A percentile compares a stretch with the other conserved stretches of the same genome.
Evolutionary conservation across 2,797 vertebrate species (phyloP).

Genomic region (Muscicapa striata): DNA sequence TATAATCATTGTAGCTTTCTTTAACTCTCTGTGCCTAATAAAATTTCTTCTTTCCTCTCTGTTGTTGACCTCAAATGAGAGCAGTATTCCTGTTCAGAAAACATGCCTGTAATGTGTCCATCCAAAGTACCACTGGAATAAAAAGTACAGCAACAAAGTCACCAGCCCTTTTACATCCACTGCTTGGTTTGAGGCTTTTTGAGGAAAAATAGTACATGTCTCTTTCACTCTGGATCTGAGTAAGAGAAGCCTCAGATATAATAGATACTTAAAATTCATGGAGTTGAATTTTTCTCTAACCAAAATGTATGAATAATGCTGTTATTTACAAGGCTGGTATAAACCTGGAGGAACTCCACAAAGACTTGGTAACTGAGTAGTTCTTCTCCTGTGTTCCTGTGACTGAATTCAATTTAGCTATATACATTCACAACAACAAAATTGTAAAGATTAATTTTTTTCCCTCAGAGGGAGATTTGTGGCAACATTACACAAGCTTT

Average conservation of each 20-base stretch:
- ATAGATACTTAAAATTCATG: background rate
- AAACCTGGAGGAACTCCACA: slow-evolving; percentile 17
- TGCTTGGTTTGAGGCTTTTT: background rate
- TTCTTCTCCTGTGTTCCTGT: background rate
- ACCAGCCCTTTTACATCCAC: background rate
- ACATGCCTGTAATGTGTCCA: background rate
- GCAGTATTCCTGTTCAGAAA: background rate
- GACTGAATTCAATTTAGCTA: background rate
- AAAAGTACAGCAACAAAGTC: background rate
- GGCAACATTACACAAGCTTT: background rate
- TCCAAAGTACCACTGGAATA: background rate
- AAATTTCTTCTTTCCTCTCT: background rate
- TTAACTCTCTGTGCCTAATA: background rate
- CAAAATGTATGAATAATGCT: slow-evolving; percentile 15
- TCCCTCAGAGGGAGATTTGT: background rate
- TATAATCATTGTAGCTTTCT: background rate
- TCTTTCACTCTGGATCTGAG: background rate
- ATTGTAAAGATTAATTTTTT: background rate
- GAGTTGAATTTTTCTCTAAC: background rate
- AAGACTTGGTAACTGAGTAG: background rate
- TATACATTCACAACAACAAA: background rate
- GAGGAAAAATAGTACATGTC: background rate
- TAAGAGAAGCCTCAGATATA: background rate
- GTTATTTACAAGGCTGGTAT: background rate
- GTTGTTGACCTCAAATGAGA: background rate